These are phyloP conservation scores for Pentalonia nigronervosa DNA, from an alignment of 1,140 invertebrate genomes.

Conservation along the genomic window DNA sequence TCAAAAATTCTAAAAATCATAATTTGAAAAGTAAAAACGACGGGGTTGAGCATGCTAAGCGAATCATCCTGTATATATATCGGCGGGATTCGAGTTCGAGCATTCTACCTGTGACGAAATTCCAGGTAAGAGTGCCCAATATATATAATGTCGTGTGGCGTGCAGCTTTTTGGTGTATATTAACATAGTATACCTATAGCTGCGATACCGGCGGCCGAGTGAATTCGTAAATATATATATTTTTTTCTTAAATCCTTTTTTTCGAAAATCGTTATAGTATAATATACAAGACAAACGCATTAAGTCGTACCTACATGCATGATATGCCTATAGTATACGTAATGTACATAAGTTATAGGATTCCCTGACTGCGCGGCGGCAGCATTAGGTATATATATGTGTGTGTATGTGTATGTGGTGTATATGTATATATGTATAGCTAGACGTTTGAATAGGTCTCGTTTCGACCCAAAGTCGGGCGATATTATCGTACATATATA, in stretches of 20 bases:
- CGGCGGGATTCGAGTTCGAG: not conserved
- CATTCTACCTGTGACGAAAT: not conserved
- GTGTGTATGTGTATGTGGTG: too few relatives aligned
- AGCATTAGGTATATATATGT: not conserved
- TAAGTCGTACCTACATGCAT: not conserved
- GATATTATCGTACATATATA: not conserved
- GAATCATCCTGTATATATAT: not conserved
- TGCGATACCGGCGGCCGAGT: not conserved
- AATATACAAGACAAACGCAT: constrained; percentile 3
- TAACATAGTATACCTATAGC: not conserved
- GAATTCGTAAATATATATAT: not conserved
- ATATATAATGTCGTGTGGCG: not conserved
- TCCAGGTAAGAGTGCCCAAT: not conserved
- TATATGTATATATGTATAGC: too few relatives aligned
- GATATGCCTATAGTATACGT: not conserved
- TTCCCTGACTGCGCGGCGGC: not conserved
- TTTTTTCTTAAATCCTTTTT: not conserved
- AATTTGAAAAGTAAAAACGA: too few relatives aligned
- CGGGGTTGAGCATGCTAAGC: too few relatives aligned
- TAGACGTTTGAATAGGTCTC: not conserved
- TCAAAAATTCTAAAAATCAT: too few relatives aligned
- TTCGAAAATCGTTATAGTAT: not conserved
- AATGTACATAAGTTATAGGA: not conserved
- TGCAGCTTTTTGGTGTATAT: not conserved
- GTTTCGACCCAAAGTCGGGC: not conserved